Evolutionary conservation across 2,797 vertebrate genomes (phyloP).

Genomic region (Phalanger gymnotis): DNA sequence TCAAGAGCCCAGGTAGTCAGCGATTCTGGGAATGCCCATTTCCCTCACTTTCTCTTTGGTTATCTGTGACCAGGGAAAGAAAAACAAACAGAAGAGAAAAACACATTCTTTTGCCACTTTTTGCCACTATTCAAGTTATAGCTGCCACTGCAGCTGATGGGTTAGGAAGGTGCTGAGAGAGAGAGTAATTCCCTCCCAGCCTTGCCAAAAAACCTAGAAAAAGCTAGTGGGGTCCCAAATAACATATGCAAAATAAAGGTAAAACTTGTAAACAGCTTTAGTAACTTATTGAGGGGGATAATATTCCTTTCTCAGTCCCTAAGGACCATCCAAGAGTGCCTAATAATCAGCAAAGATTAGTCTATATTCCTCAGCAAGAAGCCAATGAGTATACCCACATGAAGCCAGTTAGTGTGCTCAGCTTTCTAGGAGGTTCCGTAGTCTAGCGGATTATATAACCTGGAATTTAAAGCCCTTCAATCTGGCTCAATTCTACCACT

Average conservation of each 20-base stretch:
- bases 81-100: background rate
- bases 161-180: background rate
- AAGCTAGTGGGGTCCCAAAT: no score
- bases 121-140: background rate
- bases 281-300: background rate
- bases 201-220: background rate
- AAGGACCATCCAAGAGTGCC: background rate
- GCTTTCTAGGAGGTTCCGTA: no score
- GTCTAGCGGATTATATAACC: no score
- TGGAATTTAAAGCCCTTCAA: background rate
- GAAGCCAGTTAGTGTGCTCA: background rate
- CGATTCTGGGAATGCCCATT: background rate
- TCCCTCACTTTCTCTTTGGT: background rate
- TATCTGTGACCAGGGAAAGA: background rate
- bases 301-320: background rate
- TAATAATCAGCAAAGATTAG: background rate
- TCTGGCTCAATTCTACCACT: background rate
- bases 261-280: background rate
- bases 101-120: background rate
- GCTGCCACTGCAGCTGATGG: background rate
- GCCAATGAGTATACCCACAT: background rate
- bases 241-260: background rate
- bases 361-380: background rate
- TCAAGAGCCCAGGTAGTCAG: background rate
- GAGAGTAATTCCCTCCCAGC: background rate